Evolutionary conservation across 2,888 invertebrate genomes (phyloP), one percentile per base, ranked within the genome.

Genomic region (Salticus scenicus): DNA sequence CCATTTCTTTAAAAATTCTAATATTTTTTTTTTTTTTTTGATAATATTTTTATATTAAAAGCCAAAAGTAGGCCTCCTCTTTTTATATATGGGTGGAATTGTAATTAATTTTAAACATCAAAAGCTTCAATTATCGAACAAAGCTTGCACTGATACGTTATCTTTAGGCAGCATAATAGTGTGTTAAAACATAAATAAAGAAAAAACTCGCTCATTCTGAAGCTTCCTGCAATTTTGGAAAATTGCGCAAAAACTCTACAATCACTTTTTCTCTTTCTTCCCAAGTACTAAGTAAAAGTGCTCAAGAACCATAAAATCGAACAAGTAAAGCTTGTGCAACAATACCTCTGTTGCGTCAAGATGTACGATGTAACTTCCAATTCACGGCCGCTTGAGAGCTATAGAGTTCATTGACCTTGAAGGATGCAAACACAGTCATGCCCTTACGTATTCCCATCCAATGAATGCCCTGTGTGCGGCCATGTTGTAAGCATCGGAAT

Each of bases 361-460:
- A 17, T 24, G 1, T 57, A 20, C 1, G 57, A 57, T 24, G 24
- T 57, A 20, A 24, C 24, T 17, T 5, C 47, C 69, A 67, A 74
- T 81, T 81, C 74, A 67, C 75, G 71, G 82, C 64, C 75, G 75
- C 75, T 28, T 57, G 12, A 14, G 71, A 31, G 64, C 57, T 17
- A 37, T 27, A 37, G 75, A 24, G 57, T 70, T 75, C 71, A 33
- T 27, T 70, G 75, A 75, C 82, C 75, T 82, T 70, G 82, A 47
- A 82, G 75, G 47, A 82, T 82, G 67, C 71, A 70, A 82, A 82
- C 82, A 82, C 82, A 82, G 51, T 42, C 67, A 74, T 74, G 57
- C 75, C 82, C 75, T 66, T 73, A 42, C 79, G 67, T 57, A n/a
- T 57, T 12, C 57, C 57, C 57, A 57, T 57, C 57, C 24, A n/a